Conservation (phyloP, 2,888 invertebrate species). For the Dasypolia templi region DNA sequence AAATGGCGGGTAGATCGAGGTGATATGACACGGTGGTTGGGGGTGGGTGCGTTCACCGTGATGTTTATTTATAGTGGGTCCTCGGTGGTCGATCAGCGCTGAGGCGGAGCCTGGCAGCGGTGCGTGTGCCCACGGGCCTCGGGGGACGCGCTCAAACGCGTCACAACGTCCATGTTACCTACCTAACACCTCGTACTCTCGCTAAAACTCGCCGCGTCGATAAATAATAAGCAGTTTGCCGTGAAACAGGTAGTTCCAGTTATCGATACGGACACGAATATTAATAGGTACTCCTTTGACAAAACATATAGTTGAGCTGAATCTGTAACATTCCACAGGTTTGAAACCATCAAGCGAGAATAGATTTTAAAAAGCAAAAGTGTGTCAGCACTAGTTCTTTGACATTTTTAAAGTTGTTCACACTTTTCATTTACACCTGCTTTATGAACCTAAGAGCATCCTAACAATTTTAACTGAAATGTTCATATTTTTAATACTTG, state of each 20-base stretch:
- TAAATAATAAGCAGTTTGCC: constrained; percentile 55
- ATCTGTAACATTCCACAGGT: background rate
- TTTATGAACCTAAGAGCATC: constrained; percentile 28
- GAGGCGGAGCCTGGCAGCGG: constrained; percentile 77
- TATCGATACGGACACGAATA: constrained; percentile 43
- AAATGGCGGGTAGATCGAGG: constrained; percentile 23
- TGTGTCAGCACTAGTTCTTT: constrained; percentile 45
- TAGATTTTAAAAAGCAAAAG: constrained; percentile 64
- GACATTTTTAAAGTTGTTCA: constrained; percentile 25
- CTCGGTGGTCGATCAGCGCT: constrained; percentile 72
- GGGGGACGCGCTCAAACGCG: constrained; percentile 76
- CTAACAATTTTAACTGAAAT: background rate
- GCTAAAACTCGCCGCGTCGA: constrained; percentile 30
- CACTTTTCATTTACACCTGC: constrained; percentile 31
- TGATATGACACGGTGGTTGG: constrained; percentile 12
- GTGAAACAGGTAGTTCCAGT: constrained; percentile 46
- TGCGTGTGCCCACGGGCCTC: constrained; percentile 80
- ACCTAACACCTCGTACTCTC: constrained; percentile 53
- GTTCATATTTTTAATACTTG: background rate
- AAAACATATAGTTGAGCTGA: constrained; percentile 19
- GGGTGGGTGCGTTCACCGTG: constrained; percentile 55
- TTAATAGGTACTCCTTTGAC: constrained; percentile 11
- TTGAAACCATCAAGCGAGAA: constrained; percentile 76
- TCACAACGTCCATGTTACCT: constrained; percentile 73
- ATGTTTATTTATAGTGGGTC: constrained; percentile 80